Conservation (phyloP, 2,888 invertebrate genomes). For the Dicranocentrus wangi region DNA sequence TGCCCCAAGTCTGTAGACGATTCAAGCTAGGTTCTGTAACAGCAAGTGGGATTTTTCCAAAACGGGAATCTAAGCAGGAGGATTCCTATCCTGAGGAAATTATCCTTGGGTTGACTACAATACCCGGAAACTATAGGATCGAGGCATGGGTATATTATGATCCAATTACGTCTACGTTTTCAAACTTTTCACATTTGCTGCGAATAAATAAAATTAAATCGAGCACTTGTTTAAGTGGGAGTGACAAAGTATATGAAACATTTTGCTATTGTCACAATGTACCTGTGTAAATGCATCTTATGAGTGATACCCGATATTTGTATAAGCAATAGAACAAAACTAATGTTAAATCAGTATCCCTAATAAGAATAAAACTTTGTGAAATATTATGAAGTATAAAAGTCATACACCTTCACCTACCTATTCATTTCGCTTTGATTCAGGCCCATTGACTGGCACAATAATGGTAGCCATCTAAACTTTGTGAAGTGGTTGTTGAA, state of each 20-base stretch:
- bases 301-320: no score
- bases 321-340: no score
- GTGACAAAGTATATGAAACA: background rate
- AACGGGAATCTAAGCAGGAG: background rate
- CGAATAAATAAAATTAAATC: conserved; percentile 58
- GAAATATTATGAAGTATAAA: no score
- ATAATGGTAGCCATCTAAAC: no score
- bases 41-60: conserved; percentile 48
- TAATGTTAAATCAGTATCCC: no score
- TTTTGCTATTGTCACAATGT: conserved; percentile 11
- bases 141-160: conserved; percentile 65
- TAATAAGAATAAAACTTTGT: no score
- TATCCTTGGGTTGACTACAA: conserved; percentile 56
- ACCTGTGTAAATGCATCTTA: no score
- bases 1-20: conserved; percentile 56
- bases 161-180: conserved; percentile 18
- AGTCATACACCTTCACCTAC: no score
- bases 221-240: conserved; percentile 5
- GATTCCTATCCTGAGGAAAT: conserved; percentile 1
- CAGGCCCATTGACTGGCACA: no score
- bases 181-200: conserved; percentile 40
- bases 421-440: no score
- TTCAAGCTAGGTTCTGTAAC: conserved; percentile 42
- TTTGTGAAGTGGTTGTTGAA: no score
- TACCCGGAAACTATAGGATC: conserved; percentile 66